Evolutionary conservation across 92 coral and sea anemone species (phyloP).

Genomic region (Plumapathes pennacea): DNA sequence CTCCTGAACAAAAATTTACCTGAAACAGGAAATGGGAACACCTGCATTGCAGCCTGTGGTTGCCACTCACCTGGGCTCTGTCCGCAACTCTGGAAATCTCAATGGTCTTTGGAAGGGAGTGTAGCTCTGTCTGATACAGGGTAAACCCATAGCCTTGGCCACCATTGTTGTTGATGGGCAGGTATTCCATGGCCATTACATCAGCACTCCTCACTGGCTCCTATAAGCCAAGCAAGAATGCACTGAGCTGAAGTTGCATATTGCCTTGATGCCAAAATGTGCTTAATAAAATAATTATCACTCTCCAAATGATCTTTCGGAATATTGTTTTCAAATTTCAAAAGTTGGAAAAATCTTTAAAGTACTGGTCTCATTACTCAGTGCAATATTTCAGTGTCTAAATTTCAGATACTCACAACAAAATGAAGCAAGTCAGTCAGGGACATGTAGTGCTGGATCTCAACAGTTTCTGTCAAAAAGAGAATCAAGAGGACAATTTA

Average conservation of each 20-base stretch:
- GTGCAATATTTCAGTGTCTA: no score
- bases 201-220: conserved; percentile 38
- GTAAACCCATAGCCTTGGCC: conserved; percentile 92
- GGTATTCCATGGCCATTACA: conserved; percentile 75
- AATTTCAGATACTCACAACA: conserved; percentile 62
- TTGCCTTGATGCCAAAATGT: no score
- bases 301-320: no score
- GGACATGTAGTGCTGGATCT: conserved; percentile 46
- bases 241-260: no score
- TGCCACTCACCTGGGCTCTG: conserved; percentile 92
- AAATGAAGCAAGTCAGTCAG: conserved; percentile 27
- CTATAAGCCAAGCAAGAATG: conserved; percentile 5
- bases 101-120: conserved; percentile 43
- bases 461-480: conserved; percentile 53
- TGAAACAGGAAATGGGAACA: no score
- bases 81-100: conserved; percentile 64
- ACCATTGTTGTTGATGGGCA: conserved; percentile 75
- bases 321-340: no score
- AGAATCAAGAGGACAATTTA: neutral
- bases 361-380: no score
- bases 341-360: no score
- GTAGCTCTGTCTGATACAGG: conserved; percentile 63
- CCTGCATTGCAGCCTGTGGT: no score
- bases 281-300: no score
- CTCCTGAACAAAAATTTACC: no score